phyloP scores from a whole-genome alignment of 2,113 vertebrate species.

The Alligator sinensis region DNA sequence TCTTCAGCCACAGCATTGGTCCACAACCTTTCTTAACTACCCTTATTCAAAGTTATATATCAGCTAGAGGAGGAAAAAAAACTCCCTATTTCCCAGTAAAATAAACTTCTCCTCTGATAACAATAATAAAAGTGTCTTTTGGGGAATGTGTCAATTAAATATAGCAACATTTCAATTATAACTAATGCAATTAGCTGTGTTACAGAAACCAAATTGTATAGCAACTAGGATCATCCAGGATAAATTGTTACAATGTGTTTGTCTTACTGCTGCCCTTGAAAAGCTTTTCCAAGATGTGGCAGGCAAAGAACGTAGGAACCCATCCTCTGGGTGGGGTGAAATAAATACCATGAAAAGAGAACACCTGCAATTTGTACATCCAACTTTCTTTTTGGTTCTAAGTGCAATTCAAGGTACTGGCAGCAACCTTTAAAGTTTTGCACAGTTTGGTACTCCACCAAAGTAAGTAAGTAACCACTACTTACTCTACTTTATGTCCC shows the following conservation, averaged over 20 bases:
- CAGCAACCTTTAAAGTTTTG: background rate
- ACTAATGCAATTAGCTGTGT: background rate
- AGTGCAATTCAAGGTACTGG: background rate
- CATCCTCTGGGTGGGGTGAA: background rate
- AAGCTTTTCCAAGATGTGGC: background rate
- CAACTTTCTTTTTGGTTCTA: background rate
- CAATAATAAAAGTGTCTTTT: background rate
- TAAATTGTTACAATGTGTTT: background rate
- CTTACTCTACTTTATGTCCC: background rate
- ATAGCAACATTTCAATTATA: background rate
- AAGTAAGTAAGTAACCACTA: background rate
- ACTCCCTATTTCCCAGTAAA: background rate
- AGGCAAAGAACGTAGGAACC: background rate
- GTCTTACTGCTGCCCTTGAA: background rate
- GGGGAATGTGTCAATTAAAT: background rate
- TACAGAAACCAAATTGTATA: background rate
- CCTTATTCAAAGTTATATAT: background rate
- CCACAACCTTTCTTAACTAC: background rate
- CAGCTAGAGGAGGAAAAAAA: background rate
- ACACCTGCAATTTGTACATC: background rate
- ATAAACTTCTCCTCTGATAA: background rate
- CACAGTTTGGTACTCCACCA: accelerated
- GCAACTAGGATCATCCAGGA: no score
- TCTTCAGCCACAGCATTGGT: background rate
- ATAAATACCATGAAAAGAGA: background rate